phyloP scores from a whole-genome alignment of 2,113 vertebrate species.

The Eublepharis macularius region DNA sequence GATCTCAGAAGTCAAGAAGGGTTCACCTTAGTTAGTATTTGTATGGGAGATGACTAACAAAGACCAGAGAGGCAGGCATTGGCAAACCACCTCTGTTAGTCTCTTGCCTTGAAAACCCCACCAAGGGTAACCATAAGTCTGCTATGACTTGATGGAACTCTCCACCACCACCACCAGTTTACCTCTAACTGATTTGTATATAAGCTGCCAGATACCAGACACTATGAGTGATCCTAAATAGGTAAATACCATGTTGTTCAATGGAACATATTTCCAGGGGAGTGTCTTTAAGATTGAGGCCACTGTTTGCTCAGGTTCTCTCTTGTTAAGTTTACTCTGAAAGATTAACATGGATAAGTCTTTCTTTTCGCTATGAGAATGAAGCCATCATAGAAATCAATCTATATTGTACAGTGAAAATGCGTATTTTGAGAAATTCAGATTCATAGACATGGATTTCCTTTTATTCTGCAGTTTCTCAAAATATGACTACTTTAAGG shows the following conservation, averaged over 20 bases:
- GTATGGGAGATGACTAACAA: too few relatives aligned
- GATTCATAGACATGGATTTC: background rate
- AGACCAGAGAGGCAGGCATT: too few relatives aligned
- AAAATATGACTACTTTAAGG: conserved; percentile 22
- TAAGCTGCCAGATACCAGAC: background rate
- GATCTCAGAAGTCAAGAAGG: background rate
- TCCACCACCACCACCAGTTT: too few relatives aligned
- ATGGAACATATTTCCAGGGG: too few relatives aligned
- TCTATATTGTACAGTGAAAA: conserved; percentile 25
- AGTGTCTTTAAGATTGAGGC: too few relatives aligned
- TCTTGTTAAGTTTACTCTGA: background rate
- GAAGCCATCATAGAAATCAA: background rate
- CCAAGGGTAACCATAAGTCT: too few relatives aligned
- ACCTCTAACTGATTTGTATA: background rate
- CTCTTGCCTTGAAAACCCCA: too few relatives aligned
- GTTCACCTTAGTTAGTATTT: too few relatives aligned
- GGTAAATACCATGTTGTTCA: too few relatives aligned
- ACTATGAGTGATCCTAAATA: too few relatives aligned
- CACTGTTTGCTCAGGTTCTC: background rate
- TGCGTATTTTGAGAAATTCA: conserved; percentile 6
- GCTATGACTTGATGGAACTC: too few relatives aligned
- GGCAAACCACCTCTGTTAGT: too few relatives aligned
- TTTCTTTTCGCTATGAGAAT: conserved; percentile 2
- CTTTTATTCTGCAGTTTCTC: conserved; percentile 6
- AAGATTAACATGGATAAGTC: background rate